Conservation (phyloP, 2,113 vertebrate species). For the Malurus alboscapulatus region DNA sequence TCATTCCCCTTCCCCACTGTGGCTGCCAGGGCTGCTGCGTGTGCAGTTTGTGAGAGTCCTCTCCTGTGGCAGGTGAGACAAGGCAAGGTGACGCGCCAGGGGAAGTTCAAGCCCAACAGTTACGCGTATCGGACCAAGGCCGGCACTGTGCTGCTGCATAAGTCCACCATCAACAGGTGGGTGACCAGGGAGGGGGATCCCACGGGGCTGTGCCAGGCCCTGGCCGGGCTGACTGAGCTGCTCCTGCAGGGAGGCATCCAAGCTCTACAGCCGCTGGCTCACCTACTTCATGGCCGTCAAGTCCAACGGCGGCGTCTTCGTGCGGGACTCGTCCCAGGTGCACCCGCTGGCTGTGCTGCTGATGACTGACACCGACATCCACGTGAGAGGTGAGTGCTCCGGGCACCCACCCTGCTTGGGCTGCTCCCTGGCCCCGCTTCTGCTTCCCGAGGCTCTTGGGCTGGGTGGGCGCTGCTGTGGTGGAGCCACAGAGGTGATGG, state of each 20-base stretch:
- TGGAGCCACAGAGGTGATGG: rapidly evolving
- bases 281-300: slow-evolving; percentile 92
- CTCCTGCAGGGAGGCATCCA: slow-evolving; percentile 74
- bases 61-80: slow-evolving; percentile 79
- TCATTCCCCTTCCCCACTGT: rapidly evolving
- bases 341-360: slow-evolving; percentile 91
- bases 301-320: slow-evolving; percentile 86
- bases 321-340: slow-evolving; percentile 90
- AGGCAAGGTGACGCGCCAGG: slow-evolving; percentile 85
- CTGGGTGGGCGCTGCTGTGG: rapidly evolving
- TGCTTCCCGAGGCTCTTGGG: not conserved
- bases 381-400: slow-evolving; percentile 78
- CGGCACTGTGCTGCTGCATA: slow-evolving; percentile 89
- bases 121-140: slow-evolving; percentile 80
- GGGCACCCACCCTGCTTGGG: not conserved
- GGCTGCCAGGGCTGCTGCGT: not conserved
- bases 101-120: slow-evolving; percentile 90
- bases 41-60: not conserved
- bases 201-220: rapidly evolving
- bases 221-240: not conserved
- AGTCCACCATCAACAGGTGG: slow-evolving; percentile 92
- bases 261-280: slow-evolving; percentile 89
- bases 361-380: slow-evolving; percentile 85
- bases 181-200: not conserved
- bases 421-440: not conserved